A percentile compares a stretch with the other conserved stretches of the same genome.
phyloP scores from a whole-genome alignment of 2,113 vertebrate genomes.

The Chunga burmeisteri region DNA sequence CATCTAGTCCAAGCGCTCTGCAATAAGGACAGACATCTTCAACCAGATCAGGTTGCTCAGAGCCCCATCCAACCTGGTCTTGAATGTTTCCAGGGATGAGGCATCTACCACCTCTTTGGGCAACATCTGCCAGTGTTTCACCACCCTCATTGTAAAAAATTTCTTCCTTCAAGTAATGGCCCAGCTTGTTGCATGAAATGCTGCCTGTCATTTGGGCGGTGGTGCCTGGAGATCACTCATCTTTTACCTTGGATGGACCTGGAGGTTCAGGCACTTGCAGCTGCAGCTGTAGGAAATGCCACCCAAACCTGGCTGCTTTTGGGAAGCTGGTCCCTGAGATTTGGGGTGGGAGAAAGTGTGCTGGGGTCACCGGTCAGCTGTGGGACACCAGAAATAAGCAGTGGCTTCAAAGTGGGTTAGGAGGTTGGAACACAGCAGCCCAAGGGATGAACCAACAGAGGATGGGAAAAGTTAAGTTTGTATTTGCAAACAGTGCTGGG shows the following conservation, averaged over 20 bases:
- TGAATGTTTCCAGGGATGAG: neutral
- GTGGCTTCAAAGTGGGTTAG: neutral
- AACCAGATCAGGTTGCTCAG: neutral
- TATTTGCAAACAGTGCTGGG: neutral
- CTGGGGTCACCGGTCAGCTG: neutral
- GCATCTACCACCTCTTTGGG: neutral
- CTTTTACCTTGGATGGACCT: neutral
- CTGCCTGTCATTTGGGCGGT: neutral
- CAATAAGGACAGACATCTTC: neutral
- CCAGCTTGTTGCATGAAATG: neutral
- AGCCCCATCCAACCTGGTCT: neutral
- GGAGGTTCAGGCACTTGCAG: neutral
- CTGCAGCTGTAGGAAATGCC: neutral
- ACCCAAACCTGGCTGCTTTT: neutral
- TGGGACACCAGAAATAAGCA: neutral
- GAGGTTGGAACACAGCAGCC: neutral
- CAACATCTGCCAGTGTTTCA: too few species aligned
- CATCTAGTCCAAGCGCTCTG: neutral
- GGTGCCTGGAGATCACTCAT: neutral
- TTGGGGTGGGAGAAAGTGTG: neutral
- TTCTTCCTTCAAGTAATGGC: neutral
- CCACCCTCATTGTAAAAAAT: fast-evolving
- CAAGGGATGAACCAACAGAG: neutral
- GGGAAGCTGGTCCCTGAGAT: neutral
- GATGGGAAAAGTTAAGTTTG: neutral